Conservation (phyloP, 2,113 vertebrate species). For the Perca schrenkii region DNA sequence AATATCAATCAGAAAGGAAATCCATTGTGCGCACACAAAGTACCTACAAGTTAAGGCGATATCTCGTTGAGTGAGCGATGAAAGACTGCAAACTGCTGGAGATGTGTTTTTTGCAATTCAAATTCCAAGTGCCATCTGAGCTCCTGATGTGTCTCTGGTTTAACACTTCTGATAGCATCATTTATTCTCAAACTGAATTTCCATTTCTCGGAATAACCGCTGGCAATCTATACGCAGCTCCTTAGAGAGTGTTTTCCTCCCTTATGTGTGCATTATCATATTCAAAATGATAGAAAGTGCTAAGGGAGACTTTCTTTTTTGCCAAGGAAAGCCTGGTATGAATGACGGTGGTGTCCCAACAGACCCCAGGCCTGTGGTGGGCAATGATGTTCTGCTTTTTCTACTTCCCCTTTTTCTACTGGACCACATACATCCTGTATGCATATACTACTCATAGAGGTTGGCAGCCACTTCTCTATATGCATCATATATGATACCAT, state of each 20-base stretch:
- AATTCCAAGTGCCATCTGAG: slow-evolving; percentile 57
- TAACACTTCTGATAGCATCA: slow-evolving; percentile 65
- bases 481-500: neutral
- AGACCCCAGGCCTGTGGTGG: neutral
- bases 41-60: slow-evolving; percentile 28
- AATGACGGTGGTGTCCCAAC: neutral
- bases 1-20: slow-evolving; percentile 23
- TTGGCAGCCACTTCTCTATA: neutral
- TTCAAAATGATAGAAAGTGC: slow-evolving; percentile 47
- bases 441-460: neutral
- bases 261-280: slow-evolving; percentile 59
- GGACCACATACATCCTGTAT: neutral
- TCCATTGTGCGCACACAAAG: slow-evolving; percentile 26
- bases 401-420: slow-evolving; percentile 1
- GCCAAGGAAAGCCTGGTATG: slow-evolving; percentile 2
- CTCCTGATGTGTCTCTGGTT: slow-evolving; percentile 50
- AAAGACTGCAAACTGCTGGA: slow-evolving; percentile 32
- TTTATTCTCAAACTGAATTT: slow-evolving; percentile 71
- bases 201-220: slow-evolving; percentile 53
- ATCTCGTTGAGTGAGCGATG: slow-evolving; percentile 25
- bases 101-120: slow-evolving; percentile 47
- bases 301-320: slow-evolving; percentile 35
- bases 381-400: neutral
- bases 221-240: slow-evolving; percentile 57
- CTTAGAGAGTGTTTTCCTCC: slow-evolving; percentile 39